A percentile compares a stretch with the other conserved stretches of the same genome.
These are phyloP conservation scores for Keiferia lycopersicella DNA, from an alignment of 2,888 invertebrate genomes.

Conservation along the genomic window DNA sequence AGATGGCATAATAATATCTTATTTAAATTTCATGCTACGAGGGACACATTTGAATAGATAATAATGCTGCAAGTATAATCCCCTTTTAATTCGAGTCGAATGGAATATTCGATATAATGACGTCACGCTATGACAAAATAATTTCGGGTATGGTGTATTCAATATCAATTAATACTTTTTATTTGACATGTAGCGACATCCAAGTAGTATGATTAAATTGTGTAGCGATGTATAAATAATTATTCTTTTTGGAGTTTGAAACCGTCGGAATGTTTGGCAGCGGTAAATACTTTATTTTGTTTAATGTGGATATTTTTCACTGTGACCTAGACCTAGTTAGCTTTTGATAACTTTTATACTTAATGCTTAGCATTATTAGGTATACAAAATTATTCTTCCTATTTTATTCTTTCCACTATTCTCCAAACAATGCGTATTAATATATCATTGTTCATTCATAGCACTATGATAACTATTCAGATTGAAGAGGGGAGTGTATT, in stretches of 20 bases:
- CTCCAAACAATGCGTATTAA: slow-evolving; percentile 1
- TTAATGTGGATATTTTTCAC: too few species aligned
- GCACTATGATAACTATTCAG: slow-evolving; percentile 76
- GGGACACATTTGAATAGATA: slow-evolving; percentile 38
- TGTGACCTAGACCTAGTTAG: too few species aligned
- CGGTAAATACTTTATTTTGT: too few species aligned
- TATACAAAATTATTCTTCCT: too few species aligned
- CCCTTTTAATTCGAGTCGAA: slow-evolving; percentile 47
- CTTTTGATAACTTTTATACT: too few species aligned
- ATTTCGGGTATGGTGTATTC: neutral
- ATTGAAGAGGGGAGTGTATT: slow-evolving; percentile 59
- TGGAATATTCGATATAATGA: slow-evolving; percentile 44
- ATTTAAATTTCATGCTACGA: slow-evolving; percentile 34
- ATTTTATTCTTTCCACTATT: too few species aligned
- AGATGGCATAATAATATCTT: slow-evolving; percentile 36
- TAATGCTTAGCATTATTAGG: too few species aligned
- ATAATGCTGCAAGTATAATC: slow-evolving; percentile 38
- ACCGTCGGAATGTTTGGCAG: too few species aligned
- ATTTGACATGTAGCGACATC: too few species aligned
- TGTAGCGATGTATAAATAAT: too few species aligned
- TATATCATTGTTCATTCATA: slow-evolving; percentile 47
- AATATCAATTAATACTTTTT: slow-evolving; percentile 1
- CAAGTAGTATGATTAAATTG: too few species aligned
- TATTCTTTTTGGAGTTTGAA: too few species aligned
- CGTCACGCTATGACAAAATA: slow-evolving; percentile 9